These are phyloP conservation scores for Callipepla squamata DNA, from an alignment of 2,113 vertebrate species.

Conservation along the genomic window DNA sequence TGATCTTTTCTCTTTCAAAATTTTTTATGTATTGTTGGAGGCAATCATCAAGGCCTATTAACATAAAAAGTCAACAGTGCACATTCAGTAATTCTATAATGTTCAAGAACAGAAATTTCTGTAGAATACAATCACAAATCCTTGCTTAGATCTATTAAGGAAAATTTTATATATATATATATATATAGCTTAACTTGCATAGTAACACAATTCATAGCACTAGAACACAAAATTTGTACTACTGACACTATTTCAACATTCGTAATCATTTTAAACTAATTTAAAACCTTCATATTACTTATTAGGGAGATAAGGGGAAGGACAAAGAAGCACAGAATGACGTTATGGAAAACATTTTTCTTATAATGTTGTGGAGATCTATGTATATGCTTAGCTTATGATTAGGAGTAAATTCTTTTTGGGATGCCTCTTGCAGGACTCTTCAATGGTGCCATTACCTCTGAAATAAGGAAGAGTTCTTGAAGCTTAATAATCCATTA, in stretches of 20 bases:
- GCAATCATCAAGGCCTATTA: slow-evolving; percentile 88
- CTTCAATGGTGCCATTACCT: not conserved
- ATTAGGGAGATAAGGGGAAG: not conserved
- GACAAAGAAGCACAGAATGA: not conserved
- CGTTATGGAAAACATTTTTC: not conserved
- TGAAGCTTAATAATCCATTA: not conserved
- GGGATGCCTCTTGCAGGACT: not conserved
- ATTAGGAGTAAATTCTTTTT: not conserved
- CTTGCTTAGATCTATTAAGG: not conserved
- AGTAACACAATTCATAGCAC: not conserved
- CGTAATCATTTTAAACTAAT: not conserved
- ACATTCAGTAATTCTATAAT: not conserved
- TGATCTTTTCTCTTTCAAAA: slow-evolving; percentile 91
- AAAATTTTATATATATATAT: not conserved
- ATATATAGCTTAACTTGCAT: not conserved
- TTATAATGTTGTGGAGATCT: not conserved
- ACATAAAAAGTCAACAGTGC: not conserved
- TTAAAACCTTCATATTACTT: not conserved
- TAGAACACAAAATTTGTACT: not conserved
- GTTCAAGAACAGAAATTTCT: not conserved
- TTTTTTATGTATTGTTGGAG: slow-evolving; percentile 92
- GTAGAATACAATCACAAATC: not conserved
- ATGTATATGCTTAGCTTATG: not conserved
- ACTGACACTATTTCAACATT: not conserved
- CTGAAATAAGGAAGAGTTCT: not conserved